These are phyloP conservation scores for Metopia argyrocephala DNA, from an alignment of 2,888 invertebrate genomes.

Conservation along the genomic window DNA sequence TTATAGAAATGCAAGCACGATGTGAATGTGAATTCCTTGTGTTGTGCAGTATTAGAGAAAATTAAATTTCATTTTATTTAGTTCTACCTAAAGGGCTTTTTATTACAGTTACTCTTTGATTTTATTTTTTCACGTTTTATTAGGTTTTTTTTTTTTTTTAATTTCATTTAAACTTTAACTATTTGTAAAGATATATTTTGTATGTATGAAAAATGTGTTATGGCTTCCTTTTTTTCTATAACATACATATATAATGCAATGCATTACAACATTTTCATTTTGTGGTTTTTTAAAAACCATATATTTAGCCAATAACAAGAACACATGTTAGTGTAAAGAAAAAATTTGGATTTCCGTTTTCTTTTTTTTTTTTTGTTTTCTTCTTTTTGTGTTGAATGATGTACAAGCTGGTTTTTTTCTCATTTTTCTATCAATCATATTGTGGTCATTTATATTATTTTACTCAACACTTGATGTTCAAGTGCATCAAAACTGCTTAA, in stretches of 20 bases:
- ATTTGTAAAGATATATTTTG: not conserved
- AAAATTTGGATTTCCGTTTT: not conserved
- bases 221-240: too few species aligned
- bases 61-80: constrained; percentile 25
- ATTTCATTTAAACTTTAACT: not conserved
- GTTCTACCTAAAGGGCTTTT: constrained; percentile 10
- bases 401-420: too few species aligned
- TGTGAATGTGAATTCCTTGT: not conserved
- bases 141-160: not conserved
- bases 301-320: constrained; percentile 1
- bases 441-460: constrained; percentile 19
- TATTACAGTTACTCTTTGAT: not conserved
- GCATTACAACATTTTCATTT: constrained; percentile 14
- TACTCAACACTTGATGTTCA: constrained; percentile 19
- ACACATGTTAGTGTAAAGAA: too few species aligned
- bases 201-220: not conserved
- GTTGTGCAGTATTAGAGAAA: not conserved
- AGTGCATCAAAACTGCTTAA: constrained; percentile 17
- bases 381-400: not conserved
- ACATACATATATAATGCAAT: too few species aligned
- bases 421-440: constrained; percentile 37
- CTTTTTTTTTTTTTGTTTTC: not conserved
- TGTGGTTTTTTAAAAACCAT: constrained; percentile 21
- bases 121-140: not conserved
- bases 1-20: too few species aligned